Evolutionary conservation across 2,113 vertebrate species (phyloP).

Genomic region (Burhinus bistriatus): DNA sequence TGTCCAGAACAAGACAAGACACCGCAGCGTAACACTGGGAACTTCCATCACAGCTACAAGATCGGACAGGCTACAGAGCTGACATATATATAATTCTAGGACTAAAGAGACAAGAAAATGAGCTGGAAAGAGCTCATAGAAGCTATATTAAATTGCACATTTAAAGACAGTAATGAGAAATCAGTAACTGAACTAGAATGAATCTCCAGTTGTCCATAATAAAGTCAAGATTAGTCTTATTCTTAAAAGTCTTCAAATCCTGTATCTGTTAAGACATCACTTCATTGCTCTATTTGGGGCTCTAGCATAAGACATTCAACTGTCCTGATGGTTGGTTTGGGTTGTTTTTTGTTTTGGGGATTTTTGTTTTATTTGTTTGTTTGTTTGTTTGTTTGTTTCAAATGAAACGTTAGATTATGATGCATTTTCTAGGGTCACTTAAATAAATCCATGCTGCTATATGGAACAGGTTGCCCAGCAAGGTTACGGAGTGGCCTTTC

Average conservation of each 20-base stretch:
- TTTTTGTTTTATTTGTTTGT: not conserved
- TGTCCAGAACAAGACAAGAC: not conserved
- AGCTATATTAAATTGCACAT: not conserved
- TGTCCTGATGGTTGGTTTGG: not conserved
- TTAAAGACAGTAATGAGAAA: not conserved
- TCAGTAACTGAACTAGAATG: not conserved
- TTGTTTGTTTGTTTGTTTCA: not conserved
- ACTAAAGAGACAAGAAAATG: not conserved
- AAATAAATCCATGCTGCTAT: not conserved
- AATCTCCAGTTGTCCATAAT: not conserved
- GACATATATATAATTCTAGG: not conserved
- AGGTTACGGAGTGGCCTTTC: not conserved
- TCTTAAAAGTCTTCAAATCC: not conserved
- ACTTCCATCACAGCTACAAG: not conserved
- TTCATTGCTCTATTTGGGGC: not conserved
- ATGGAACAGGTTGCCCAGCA: not conserved
- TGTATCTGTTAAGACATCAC: accelerated
- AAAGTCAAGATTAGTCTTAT: not conserved
- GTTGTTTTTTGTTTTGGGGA: not conserved
- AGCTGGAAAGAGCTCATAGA: not conserved
- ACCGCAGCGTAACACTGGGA: not conserved
- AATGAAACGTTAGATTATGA: not conserved
- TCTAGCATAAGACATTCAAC: not conserved
- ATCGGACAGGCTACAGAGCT: not conserved
- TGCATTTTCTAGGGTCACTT: not conserved